Percentiles rank a stretch among this genome's conserved stretches.
These are phyloP conservation scores for Zosterops pallidus DNA, from an alignment of 2,113 vertebrate species.

Conservation along the genomic window DNA sequence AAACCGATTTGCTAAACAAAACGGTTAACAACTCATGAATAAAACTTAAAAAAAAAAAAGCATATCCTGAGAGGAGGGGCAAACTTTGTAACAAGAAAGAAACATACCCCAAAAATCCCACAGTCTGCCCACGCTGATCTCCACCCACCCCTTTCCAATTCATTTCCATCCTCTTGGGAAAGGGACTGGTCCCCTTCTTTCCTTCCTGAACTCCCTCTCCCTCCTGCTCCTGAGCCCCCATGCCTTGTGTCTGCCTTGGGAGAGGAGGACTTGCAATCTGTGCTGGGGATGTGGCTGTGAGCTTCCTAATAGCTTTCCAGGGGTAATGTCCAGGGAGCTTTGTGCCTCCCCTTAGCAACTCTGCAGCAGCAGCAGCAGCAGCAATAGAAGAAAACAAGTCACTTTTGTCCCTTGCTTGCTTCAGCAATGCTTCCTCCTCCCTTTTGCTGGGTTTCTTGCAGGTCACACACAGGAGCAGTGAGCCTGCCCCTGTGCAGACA, in stretches of 20 bases:
- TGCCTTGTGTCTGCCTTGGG: slow-evolving; percentile 59
- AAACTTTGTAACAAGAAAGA: slow-evolving; percentile 26
- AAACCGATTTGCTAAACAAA: slow-evolving; percentile 82
- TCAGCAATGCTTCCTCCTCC: not conserved
- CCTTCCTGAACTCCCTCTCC: rapidly evolving
- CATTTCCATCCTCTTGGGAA: slow-evolving; percentile 71
- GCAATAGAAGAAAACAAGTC: not conserved
- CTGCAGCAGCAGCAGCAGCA: slow-evolving; percentile 20
- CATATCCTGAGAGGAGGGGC: slow-evolving; percentile 15
- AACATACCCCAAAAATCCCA: not conserved
- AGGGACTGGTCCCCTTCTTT: not conserved
- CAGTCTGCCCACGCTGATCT: slow-evolving; percentile 35
- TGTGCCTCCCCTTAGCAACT: slow-evolving; percentile 55
- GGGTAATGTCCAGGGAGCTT: slow-evolving; percentile 76
- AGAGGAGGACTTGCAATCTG: slow-evolving; percentile 76
- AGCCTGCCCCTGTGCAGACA: not conserved
- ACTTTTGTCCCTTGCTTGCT: slow-evolving; percentile 73
- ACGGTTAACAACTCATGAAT: slow-evolving; percentile 84
- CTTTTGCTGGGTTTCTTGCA: not conserved
- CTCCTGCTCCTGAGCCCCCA: not conserved
- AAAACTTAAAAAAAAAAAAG: slow-evolving; percentile 63
- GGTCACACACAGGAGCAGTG: slow-evolving; percentile 13
- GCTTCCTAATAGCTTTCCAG: slow-evolving; percentile 85
- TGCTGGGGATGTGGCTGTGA: slow-evolving; percentile 68
- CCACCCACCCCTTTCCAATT: slow-evolving; percentile 77